Percentiles rank a stretch among this genome's conserved stretches.
phyloP scores from a whole-genome alignment of 2,888 invertebrate genomes.

The Lepidonotus clava region DNA sequence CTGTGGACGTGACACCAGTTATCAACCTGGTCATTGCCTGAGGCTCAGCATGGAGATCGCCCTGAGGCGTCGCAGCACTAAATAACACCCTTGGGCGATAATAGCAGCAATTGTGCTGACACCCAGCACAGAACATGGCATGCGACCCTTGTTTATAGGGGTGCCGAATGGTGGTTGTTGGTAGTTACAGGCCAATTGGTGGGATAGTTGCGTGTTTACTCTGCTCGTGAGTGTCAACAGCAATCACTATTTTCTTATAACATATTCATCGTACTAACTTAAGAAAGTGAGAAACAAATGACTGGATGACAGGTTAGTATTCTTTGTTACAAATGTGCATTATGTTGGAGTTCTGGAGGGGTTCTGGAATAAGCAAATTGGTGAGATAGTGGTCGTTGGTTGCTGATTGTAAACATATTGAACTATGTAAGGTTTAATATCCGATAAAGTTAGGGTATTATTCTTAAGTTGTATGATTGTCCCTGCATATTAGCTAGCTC shows the following conservation, averaged over 20 bases:
- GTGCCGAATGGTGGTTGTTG: not conserved
- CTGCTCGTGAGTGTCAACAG: conserved; percentile 1
- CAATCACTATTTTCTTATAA: not conserved
- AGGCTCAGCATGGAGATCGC: not conserved
- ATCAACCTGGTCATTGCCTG: not conserved
- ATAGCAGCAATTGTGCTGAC: not conserved
- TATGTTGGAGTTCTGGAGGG: too few species aligned
- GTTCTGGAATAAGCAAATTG: too few species aligned
- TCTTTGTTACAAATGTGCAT: too few species aligned
- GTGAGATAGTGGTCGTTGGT: too few species aligned
- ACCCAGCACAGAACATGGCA: not conserved
- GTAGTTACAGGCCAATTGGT: not conserved
- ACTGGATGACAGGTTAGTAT: too few species aligned
- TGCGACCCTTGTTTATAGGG: not conserved
- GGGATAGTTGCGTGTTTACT: not conserved
- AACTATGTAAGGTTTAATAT: too few species aligned
- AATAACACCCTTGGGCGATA: conserved; percentile 23
- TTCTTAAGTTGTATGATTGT: too few species aligned
- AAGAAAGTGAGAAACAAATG: too few species aligned
- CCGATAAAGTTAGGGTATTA: too few species aligned
- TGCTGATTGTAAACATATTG: too few species aligned
- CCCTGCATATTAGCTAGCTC: too few species aligned
- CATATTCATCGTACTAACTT: conserved; percentile 24
- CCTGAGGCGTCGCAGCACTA: not conserved
- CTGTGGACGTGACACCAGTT: not conserved